Evolutionary conservation across 2,888 invertebrate genomes (phyloP).

Genomic region (Colletes collaris): DNA sequence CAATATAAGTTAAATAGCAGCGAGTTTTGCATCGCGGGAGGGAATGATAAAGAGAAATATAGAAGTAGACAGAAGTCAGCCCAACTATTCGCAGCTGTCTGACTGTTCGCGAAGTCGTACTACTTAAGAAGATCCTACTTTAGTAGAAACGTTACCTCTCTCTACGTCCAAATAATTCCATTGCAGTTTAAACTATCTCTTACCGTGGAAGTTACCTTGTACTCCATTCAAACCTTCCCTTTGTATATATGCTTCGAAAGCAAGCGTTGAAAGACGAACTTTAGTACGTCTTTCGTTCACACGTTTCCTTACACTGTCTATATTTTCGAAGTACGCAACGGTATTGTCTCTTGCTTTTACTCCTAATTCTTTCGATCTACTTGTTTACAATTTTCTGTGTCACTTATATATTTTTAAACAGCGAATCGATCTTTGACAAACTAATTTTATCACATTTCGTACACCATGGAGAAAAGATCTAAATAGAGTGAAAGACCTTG

Average conservation of each 20-base stretch:
- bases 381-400: too few relatives aligned
- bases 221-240: background rate
- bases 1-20: background rate
- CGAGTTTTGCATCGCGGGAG: background rate
- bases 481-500: too few relatives aligned
- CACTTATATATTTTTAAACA: too few relatives aligned
- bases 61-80: slow-evolving; percentile 8
- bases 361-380: too few relatives aligned
- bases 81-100: slow-evolving; percentile 26
- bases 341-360: too few relatives aligned
- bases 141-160: background rate
- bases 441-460: too few relatives aligned
- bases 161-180: slow-evolving; percentile 6
- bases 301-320: background rate
- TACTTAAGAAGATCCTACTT: slow-evolving; percentile 22
- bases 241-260: background rate
- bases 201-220: background rate
- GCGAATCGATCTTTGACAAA: too few relatives aligned
- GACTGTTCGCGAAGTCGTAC: slow-evolving; percentile 22
- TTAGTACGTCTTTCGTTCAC: background rate
- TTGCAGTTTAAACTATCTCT: background rate
- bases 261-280: background rate
- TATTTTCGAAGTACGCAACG: background rate
- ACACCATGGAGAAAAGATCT: too few relatives aligned
- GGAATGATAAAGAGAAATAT: slow-evolving; percentile 13